Evolutionary conservation across 2,113 vertebrate genomes (phyloP), one percentile per base, ranked within the genome.

Genomic region (Struthio camelus): DNA sequence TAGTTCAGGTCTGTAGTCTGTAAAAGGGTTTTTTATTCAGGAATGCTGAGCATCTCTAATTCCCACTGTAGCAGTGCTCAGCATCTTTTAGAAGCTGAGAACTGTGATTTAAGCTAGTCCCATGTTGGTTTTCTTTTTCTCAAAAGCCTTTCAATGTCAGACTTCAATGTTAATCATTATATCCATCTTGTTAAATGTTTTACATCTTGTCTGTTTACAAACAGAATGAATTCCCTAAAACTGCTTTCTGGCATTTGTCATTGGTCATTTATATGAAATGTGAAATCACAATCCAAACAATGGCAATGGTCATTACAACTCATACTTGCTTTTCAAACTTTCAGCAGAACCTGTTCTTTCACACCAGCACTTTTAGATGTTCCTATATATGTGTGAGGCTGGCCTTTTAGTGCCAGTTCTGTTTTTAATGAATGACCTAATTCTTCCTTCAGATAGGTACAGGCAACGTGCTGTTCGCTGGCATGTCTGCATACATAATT

Each of bases 111-210:
- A 80, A 84, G 36, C 19, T 88, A 82, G 75, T 82, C n/a, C 18
- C 25, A 9, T 76, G 46, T 93, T 91, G 50, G n/a, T 48, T 73
- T 75, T 11, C 48, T 82, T 88, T 91, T 88, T 73, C 38, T 38
- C 56, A 56, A 90, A 90, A 94, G 56, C 64, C 24, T 90, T 84
- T 54, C 38, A 53, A n/a, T 64, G 42, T 71, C 94, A 77, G 58
- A 40, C 42, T 80, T 53, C 59, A 32, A 4, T 2, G 76, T 96
- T 97, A 97, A 95, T 97, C 76, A 95, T 97, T 97, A 90, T 62
- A 53, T 69, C 70, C 30, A 46, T 25, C 75, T 85, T 91, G 95
- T 95, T 97, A 97, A 97, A 96, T 90, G 91, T 97, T 97, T 95
- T 79, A 73, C 78, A 78, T 92, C 91, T 92, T 80, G 61, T 87